Percentiles rank a stretch among this genome's conserved stretches.
Evolutionary conservation across 2,113 vertebrate species (phyloP).

Genomic region (Climacteris rufus): DNA sequence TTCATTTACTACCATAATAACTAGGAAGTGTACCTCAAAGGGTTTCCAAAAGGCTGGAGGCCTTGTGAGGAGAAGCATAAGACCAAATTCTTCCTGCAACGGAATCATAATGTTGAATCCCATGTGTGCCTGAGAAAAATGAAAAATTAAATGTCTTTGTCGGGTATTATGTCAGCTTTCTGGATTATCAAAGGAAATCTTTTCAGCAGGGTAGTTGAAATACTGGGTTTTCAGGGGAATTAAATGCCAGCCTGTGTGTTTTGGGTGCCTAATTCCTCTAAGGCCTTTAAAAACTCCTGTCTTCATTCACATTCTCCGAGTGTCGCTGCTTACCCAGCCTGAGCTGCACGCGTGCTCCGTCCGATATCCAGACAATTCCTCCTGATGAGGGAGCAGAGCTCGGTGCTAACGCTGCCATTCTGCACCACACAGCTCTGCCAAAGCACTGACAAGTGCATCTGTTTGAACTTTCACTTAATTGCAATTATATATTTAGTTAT

Average conservation of each 20-base stretch:
- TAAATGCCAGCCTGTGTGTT: neutral
- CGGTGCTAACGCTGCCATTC: neutral
- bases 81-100: neutral
- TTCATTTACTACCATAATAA: neutral
- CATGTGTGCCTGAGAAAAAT: neutral
- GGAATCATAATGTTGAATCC: neutral
- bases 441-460: neutral
- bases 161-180: neutral
- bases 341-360: neutral
- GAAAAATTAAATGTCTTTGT: neutral
- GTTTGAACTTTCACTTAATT: neutral
- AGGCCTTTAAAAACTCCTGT: neutral
- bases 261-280: slow-evolving; percentile 8
- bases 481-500: neutral
- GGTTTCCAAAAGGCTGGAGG: neutral
- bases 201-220: neutral
- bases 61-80: neutral
- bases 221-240: neutral
- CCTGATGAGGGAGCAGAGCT: neutral
- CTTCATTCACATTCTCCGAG: neutral
- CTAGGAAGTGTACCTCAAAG: neutral
- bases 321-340: neutral
- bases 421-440: neutral
- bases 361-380: neutral
- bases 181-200: slow-evolving; percentile 21